A percentile compares a stretch with the other conserved stretches of the same genome.
Evolutionary conservation across 1,140 invertebrate genomes (phyloP).

Genomic region (Pinna nobilis): DNA sequence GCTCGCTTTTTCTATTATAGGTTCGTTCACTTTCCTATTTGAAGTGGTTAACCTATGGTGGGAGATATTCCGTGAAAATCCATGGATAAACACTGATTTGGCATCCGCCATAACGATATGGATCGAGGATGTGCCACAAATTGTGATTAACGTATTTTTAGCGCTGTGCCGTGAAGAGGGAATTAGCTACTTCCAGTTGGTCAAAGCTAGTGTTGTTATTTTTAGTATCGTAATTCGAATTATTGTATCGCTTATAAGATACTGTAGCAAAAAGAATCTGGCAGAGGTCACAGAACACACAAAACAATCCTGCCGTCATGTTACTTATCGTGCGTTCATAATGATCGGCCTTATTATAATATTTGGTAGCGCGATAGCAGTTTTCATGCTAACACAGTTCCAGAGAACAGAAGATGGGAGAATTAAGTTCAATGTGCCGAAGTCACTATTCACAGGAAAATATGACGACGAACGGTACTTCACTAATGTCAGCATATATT

Average conservation of each 20-base stretch:
- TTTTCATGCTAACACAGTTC: conserved; percentile 64
- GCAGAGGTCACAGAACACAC: conserved; percentile 36
- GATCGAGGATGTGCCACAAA: conserved; percentile 67
- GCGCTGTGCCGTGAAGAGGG: conserved; percentile 64
- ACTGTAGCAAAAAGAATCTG: conserved; percentile 56
- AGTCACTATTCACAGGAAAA: conserved; percentile 54
- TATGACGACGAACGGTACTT: conserved; percentile 64
- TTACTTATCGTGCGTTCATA: conserved; percentile 56
- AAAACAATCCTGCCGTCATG: conserved; percentile 41
- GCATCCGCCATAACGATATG: conserved; percentile 60
- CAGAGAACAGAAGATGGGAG: conserved; percentile 50
- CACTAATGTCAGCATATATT: conserved; percentile 59
- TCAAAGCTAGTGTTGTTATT: conserved; percentile 61
- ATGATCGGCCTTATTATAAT: conserved; percentile 61
- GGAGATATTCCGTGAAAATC: conserved; percentile 55
- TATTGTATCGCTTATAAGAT: conserved; percentile 51
- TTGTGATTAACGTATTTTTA: conserved; percentile 58
- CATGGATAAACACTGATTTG: conserved; percentile 60
- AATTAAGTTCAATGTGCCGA: conserved; percentile 56
- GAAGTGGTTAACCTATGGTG: conserved; percentile 59
- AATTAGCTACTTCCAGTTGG: conserved; percentile 66
- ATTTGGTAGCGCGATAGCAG: conserved; percentile 41
- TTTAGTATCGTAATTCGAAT: conserved; percentile 58
- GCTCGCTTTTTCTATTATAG: conserved; percentile 64
- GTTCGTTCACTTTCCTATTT: conserved; percentile 61